phyloP scores from a whole-genome alignment of 2,113 vertebrate genomes.

The Thamnophis sirtalis region DNA sequence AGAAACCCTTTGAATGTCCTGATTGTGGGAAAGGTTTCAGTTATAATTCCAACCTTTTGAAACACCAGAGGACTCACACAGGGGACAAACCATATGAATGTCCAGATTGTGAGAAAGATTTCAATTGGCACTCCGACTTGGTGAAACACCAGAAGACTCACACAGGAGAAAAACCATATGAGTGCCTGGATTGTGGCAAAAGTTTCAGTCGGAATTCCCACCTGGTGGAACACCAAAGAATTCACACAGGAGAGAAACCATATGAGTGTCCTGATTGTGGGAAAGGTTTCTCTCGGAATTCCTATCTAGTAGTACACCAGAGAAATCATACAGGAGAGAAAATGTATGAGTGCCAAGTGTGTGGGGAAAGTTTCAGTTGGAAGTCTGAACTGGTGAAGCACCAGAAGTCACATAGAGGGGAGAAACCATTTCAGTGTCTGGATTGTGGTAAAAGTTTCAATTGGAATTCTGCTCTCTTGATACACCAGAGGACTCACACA shows the following conservation, averaged over 20 bases:
- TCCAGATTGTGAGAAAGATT: neutral
- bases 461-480: neutral
- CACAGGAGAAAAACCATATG: neutral
- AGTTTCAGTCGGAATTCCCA: neutral
- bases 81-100: neutral
- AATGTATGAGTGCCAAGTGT: constrained; percentile 56
- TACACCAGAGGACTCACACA: neutral
- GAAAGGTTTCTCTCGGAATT: constrained; percentile 58
- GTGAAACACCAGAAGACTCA: neutral
- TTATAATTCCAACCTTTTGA: neutral
- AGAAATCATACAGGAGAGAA: constrained; percentile 63
- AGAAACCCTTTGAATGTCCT: constrained; percentile 58
- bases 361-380: constrained; percentile 57
- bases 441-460: neutral
- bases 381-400: constrained; percentile 10
- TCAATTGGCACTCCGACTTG: neutral
- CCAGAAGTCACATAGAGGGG: neutral
- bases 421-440: neutral
- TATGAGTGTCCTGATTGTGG: constrained; percentile 56
- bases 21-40: constrained; percentile 53
- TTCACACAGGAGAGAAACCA: constrained; percentile 21
- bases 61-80: neutral
- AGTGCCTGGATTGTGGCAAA: neutral
- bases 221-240: neutral
- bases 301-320: constrained; percentile 59